Evolutionary conservation across 37 sponge, comb jelly and placozoan species (phyloP), one percentile per base, ranked within the genome.

Genomic region (Theonella swinhoei): DNA sequence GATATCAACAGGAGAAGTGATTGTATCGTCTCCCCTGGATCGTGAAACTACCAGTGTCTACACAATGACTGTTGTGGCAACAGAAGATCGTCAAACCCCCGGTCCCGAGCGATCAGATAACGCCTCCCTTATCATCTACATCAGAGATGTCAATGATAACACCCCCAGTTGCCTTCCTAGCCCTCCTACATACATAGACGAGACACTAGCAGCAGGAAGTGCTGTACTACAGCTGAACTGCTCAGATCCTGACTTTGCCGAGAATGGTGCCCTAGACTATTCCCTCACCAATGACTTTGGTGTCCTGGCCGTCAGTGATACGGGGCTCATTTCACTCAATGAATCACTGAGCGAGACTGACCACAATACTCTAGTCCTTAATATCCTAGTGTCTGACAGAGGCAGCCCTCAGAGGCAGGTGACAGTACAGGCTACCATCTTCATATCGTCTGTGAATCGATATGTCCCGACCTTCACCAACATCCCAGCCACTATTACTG

Each of bases 131-230:
- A 62, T 40, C 32, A 75, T 92, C n/a, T 84, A 70, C n/a, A 72
- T 92, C 11, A 66, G 88, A 70, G 92, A 88, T 80, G 88, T 81
- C 7, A 92, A 92, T 67, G 88, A 92, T 58, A 88, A 92, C 68
- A 25, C 3, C 30, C 92, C 92, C 22, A 54, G 37, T 28, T 92
- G 92, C 42, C 24, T 58, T 25, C n/a, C 33, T 35, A 34, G 70
- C 0, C 24, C 41, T 20, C 36, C 63, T 19, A 65, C 54, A 40
- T 58, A 77, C 24, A 76, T 80, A 9, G 14, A 33, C 23, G 77
- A 78, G 8, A 66, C 75, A 0, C 29, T 32, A 0, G 62, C 54
- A 24, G 80, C 74, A 1, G 84, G 84, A 20, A 64, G 41, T 5
- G 2, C 35, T 14, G 42, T 92, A 22, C n/a, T 79, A 7, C 31